Base-by-base conservation (phyloP, 2,888 invertebrate species). In the Gymnoscelis rufifasciata region DNA sequence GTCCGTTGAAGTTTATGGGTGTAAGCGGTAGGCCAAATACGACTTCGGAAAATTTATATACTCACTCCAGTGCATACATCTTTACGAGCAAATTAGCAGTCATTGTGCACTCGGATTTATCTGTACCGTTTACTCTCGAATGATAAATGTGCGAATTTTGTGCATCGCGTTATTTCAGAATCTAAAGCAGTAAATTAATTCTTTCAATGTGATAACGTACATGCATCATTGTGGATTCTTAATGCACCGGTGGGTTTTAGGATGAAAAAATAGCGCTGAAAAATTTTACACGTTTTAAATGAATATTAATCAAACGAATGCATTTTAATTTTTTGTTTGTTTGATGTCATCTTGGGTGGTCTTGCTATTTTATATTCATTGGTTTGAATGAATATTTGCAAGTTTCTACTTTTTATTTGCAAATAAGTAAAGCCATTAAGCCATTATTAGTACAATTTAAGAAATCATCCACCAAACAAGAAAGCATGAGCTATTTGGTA, bases 41-140 rank as follows among this genome's bases (percentile, higher is more conserved):
- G 83, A 81, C 83, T 83, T 70, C 68, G 58, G 46, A 13, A 76
- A 80, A 88, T 87, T 88, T 86, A 87, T 87, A 83, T 70, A 80
- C 79, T 70, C 63, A 62, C 62, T 62, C 54, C 68, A 71, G 71
- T 83, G 81, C 87, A 88, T 87, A 81, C 79, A 78, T 88, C 88
- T 88, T 86, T 80, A 80, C 71, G 78, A 80, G 83, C 84, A 86
- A 88, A 88, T 88, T 87, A 87, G 81, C 83, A 84, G 78, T 84
- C 87, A 87, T 84, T 86, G 83, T 83, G 77, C 72, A 74, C 74
- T 68, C 74, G 36, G 79, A 83, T 83, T 87, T 86, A 83, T 83
- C 79, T 69, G 73, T 71, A 68, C 67, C 68, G 60, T 71, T 69
- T 68, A 67, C 69, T 64, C 63, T 55, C 53, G 70, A 73, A 72